These are phyloP conservation scores for Rousettus madagascariensis DNA, from an alignment of 2,797 vertebrate genomes.

Conservation along the genomic window DNA sequence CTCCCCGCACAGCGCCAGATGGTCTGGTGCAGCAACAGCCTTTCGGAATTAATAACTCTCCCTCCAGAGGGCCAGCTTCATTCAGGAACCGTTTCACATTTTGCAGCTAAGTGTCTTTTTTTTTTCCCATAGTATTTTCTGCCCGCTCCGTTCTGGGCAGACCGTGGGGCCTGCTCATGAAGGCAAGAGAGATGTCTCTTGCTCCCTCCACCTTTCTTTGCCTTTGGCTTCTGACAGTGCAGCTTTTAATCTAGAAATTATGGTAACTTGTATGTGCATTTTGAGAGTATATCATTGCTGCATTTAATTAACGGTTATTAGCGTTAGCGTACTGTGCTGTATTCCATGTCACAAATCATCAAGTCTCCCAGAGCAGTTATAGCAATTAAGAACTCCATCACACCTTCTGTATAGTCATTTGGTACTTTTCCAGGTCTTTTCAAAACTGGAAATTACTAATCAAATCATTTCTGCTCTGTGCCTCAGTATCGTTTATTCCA, in stretches of 20 bases:
- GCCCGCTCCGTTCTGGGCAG: slow-evolving; percentile 71
- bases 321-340: slow-evolving; percentile 93
- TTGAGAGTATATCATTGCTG: slow-evolving; percentile 93
- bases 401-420: slow-evolving; percentile 95
- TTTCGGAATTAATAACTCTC: slow-evolving; percentile 88
- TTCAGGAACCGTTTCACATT: slow-evolving; percentile 81
- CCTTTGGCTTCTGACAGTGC: slow-evolving; percentile 85
- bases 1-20: slow-evolving; percentile 84
- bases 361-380: slow-evolving; percentile 96
- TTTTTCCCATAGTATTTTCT: slow-evolving; percentile 63
- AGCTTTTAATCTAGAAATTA: slow-evolving; percentile 94
- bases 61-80: slow-evolving; percentile 84
- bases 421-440: slow-evolving; percentile 95
- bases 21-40: slow-evolving; percentile 86
- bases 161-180: slow-evolving; percentile 64
- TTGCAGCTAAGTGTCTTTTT: slow-evolving; percentile 73
- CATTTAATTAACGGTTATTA: slow-evolving; percentile 99
- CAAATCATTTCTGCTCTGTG: slow-evolving; percentile 96
- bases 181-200: slow-evolving; percentile 60
- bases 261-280: slow-evolving; percentile 90
- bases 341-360: slow-evolving; percentile 99
- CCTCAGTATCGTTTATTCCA: slow-evolving; percentile 94
- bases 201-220: slow-evolving; percentile 75
- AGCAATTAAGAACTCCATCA: slow-evolving; percentile 98
- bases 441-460: slow-evolving; percentile 97